Base-by-base conservation (phyloP, 2,888 invertebrate species). In the Conchocele bisecta region DNA sequence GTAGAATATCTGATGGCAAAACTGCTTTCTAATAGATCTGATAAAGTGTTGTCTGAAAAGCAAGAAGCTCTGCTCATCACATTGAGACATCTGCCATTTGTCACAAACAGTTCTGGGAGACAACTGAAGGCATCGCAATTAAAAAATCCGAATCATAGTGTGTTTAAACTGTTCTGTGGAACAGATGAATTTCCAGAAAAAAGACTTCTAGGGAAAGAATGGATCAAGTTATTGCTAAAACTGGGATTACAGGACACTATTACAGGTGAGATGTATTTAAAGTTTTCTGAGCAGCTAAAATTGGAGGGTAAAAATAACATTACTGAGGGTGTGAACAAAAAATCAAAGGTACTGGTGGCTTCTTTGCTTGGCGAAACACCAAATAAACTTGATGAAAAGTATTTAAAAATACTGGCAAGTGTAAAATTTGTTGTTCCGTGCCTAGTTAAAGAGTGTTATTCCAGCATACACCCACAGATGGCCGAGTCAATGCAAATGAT, bases 361-460 rank as follows among this genome's bases (percentile, higher is more conserved):
- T 66, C 41, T 20, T 41, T 70, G 11, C 31, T 53, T 11, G 0
- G 13, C 0, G 33, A 7, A 13, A 7, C 5, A 20, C 28, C 28
- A 15, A 20, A n/a, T n/a, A n/a, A n/a, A n/a, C n/a, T n/a, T n/a
- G n/a, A n/a, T n/a, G n/a, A n/a, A n/a, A n/a, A n/a, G n/a, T n/a
- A n/a, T n/a, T n/a, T n/a, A n/a, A n/a, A 15, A 20, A 22, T n/a
- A n/a, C n/a, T 81, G 3, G 28, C 37, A 22, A 11, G 9, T 22
- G 61, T 79, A 28, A 61, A 63, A 20, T 81, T 79, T 41, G 64
- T 81, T 15, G 22, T 57, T 22, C 75, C 73, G 15, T 31, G 63
- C 22, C 22, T 22, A 26, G 46, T 73, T 24, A 13, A 26, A 3
- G 2, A 26, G 0, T 17, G 11, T 20, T 17, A 50, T 9, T 9